Conservation (phyloP, 1,140 invertebrate species). For the Magallana angulata region DNA sequence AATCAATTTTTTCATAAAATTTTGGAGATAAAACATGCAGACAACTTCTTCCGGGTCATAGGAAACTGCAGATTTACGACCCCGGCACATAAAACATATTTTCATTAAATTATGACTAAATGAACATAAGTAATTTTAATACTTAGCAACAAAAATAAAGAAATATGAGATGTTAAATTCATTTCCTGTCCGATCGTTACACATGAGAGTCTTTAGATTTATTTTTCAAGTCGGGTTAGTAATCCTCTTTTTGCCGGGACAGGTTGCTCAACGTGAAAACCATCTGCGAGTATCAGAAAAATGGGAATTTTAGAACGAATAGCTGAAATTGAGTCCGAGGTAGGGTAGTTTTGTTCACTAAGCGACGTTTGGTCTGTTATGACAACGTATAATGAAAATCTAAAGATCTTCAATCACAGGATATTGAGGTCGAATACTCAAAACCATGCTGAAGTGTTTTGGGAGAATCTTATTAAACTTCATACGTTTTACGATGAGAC, state of each 20-base stretch:
- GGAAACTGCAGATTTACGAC: neutral
- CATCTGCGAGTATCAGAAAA: constrained; percentile 42
- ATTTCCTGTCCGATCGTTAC: too few species aligned
- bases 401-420: too few species aligned
- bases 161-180: too few species aligned
- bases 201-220: too few species aligned
- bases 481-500: too few species aligned
- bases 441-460: too few species aligned
- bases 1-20: neutral
- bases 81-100: constrained; percentile 16
- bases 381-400: too few species aligned
- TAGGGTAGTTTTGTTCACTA: constrained; percentile 78
- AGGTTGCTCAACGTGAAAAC: constrained; percentile 23
- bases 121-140: too few species aligned
- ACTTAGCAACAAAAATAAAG: too few species aligned
- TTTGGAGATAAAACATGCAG: neutral
- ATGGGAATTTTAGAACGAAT: constrained; percentile 95
- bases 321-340: constrained; percentile 97
- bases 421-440: too few species aligned
- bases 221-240: neutral
- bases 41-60: constrained; percentile 46
- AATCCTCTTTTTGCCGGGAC: neutral
- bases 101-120: neutral
- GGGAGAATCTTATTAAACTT: too few species aligned
- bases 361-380: neutral